These are phyloP conservation scores for Chroicocephalus ridibundus DNA, from an alignment of 2,113 vertebrate genomes.

Conservation along the genomic window DNA sequence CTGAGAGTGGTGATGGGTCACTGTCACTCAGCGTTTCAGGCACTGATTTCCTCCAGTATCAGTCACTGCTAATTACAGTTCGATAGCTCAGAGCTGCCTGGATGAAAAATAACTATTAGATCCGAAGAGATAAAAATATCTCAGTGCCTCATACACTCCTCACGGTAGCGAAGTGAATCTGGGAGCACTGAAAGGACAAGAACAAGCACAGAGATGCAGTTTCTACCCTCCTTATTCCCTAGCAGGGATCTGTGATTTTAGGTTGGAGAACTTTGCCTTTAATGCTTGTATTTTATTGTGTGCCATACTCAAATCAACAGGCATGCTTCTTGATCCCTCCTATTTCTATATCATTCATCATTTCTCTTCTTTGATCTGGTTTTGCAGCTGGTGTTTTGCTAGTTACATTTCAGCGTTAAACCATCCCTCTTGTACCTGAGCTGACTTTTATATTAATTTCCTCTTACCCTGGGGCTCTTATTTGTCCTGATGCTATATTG, in stretches of 20 bases:
- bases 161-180: background rate
- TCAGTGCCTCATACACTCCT: background rate
- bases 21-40: background rate
- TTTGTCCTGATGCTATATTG: background rate
- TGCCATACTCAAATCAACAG: background rate
- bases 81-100: constrained; percentile 3
- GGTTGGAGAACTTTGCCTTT: background rate
- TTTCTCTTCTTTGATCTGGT: background rate
- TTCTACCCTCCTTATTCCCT: background rate
- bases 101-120: constrained; percentile 28
- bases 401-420: background rate
- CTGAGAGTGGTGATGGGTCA: background rate
- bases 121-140: background rate
- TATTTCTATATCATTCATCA: background rate
- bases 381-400: background rate
- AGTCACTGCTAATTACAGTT: constrained; percentile 47
- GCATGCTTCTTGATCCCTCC: background rate
- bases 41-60: background rate
- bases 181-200: background rate
- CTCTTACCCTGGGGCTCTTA: background rate
- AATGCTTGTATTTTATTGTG: background rate
- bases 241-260: background rate
- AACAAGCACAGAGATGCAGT: background rate
- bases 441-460: background rate
- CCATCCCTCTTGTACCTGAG: background rate